Percentiles rank a stretch among this genome's conserved stretches.
These are phyloP conservation scores for Thunnus maccoyii DNA, from an alignment of 2,113 vertebrate genomes.

Conservation along the genomic window DNA sequence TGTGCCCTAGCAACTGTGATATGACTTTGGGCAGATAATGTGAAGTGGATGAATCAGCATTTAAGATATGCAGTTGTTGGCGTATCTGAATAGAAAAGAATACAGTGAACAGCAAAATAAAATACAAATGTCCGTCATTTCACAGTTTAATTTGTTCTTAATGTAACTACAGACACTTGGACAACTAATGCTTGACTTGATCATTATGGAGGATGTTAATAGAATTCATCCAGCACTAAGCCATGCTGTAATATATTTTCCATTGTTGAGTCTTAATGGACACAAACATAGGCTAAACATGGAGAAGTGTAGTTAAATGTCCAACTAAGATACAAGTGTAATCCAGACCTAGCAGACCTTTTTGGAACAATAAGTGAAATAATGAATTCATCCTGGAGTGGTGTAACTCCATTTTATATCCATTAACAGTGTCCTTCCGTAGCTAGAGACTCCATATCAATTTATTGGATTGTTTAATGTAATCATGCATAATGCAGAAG, in stretches of 20 bases:
- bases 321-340: constrained; percentile 44
- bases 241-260: not conserved
- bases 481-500: constrained; percentile 85
- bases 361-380: constrained; percentile 71
- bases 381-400: constrained; percentile 75
- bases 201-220: not conserved
- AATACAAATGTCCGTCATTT: not conserved
- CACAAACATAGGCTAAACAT: constrained; percentile 20
- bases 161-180: not conserved
- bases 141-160: not conserved
- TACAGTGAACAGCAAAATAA: no score
- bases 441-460: constrained; percentile 82
- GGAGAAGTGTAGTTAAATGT: constrained; percentile 14
- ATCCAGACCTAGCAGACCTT: constrained; percentile 61
- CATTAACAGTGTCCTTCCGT: constrained; percentile 80
- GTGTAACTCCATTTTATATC: constrained; percentile 82
- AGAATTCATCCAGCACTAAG: not conserved
- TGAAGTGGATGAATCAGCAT: constrained; percentile 11
- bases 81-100: not conserved
- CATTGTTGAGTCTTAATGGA: constrained; percentile 17
- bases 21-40: constrained; percentile 13
- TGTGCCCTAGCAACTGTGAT: not conserved
- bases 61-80: not conserved
- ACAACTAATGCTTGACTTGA: constrained; percentile 4
- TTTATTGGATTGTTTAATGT: constrained; percentile 87